These are phyloP conservation scores for Myotis vivesi DNA, from an alignment of 2,797 vertebrate species.

Conservation along the genomic window DNA sequence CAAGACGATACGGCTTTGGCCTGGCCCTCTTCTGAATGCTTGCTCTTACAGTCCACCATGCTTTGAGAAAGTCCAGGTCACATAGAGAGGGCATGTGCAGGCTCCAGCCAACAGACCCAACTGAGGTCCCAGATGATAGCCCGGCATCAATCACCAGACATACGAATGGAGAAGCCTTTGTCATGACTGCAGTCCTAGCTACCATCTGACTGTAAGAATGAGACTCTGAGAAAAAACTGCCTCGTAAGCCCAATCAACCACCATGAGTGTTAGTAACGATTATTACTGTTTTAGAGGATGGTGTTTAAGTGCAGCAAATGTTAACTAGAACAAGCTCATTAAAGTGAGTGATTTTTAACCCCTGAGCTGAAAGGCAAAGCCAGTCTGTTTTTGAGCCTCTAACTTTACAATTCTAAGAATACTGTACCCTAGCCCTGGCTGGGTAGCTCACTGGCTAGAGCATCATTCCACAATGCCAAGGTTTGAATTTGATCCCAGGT, in stretches of 20 bases:
- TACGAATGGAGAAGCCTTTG: not conserved
- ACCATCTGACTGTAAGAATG: not conserved
- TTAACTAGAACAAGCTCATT: not conserved
- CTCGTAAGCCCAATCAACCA: not conserved
- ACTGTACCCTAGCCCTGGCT: not conserved
- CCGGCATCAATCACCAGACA: not conserved
- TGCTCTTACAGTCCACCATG: not conserved
- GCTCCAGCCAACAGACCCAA: not conserved
- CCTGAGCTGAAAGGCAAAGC: not conserved
- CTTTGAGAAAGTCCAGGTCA: not conserved
- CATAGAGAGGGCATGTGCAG: not conserved
- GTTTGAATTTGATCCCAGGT: not conserved
- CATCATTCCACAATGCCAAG: not conserved
- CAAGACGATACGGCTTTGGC: not conserved
- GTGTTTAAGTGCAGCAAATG: not conserved
- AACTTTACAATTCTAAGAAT: not conserved
- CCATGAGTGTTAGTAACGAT: not conserved
- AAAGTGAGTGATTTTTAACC: not conserved
- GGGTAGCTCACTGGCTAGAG: not conserved
- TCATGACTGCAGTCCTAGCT: not conserved
- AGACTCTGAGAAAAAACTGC: not conserved
- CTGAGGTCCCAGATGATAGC: not conserved
- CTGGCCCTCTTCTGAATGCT: not conserved
- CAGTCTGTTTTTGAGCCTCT: not conserved
- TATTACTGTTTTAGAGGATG: not conserved